Conservation (phyloP, 2,797 vertebrate genomes). For the Galago senegalensis region DNA sequence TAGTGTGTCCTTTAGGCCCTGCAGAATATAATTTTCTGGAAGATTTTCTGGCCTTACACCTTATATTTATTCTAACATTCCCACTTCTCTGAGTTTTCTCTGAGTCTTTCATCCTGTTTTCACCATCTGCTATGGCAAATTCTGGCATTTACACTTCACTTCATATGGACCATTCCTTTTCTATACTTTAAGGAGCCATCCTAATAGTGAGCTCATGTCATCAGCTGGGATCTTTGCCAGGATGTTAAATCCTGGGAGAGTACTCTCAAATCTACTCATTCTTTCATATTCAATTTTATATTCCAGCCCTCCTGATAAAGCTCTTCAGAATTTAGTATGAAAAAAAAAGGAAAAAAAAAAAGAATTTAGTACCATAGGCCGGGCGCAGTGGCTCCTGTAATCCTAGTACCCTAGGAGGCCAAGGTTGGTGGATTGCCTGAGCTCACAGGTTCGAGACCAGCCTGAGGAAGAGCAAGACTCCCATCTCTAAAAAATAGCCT, state of each 20-base stretch:
- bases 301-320: constrained; percentile 18
- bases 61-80: constrained; percentile 41
- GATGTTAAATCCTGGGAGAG: constrained; percentile 25
- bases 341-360: no score
- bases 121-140: neutral
- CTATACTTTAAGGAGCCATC: neutral
- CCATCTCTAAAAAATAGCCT: no score
- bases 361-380: constrained; percentile 1
- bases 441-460: no score
- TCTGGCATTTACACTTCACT: constrained; percentile 12
- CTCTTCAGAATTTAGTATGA: constrained; percentile 8
- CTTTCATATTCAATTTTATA: constrained; percentile 20
- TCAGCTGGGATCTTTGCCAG: neutral
- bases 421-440: no score
- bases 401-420: no score
- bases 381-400: no score
- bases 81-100: neutral
- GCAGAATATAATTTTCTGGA: constrained; percentile 23
- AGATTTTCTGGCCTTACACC: neutral
- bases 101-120: constrained; percentile 24
- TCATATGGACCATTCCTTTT: neutral
- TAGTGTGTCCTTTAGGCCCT: neutral
- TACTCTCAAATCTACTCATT: constrained; percentile 25
- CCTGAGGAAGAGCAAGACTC: no score
- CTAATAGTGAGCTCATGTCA: neutral